Evolutionary conservation across 1,140 invertebrate genomes (phyloP).

Genomic region (Muscidifurax raptorellus): DNA sequence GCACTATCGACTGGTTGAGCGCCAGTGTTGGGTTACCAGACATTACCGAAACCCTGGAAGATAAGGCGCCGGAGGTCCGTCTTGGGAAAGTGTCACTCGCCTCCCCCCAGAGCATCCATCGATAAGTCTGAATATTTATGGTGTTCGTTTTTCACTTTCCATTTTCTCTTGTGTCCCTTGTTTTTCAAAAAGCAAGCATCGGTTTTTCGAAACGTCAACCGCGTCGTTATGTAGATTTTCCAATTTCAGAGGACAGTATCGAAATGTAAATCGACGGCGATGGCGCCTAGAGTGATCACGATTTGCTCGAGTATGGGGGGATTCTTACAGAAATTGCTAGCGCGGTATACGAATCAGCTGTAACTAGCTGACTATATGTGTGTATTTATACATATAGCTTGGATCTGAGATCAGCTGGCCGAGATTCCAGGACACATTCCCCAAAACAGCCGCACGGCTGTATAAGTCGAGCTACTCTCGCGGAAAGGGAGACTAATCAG

Average conservation of each 20-base stretch:
- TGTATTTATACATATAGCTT: too few relatives aligned
- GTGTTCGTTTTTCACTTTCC: slow-evolving; percentile 27
- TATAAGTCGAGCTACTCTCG: background rate
- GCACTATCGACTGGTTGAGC: slow-evolving; percentile 24
- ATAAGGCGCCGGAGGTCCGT: slow-evolving; percentile 27
- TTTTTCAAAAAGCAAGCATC: background rate
- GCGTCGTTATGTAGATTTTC: background rate
- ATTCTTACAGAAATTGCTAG: slow-evolving; percentile 6
- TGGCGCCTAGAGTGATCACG: background rate
- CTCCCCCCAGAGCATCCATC: slow-evolving; percentile 22
- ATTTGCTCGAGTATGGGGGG: background rate
- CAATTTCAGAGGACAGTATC: background rate
- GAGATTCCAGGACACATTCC: slow-evolving; percentile 3
- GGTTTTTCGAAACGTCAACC: background rate
- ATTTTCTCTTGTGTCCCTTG: background rate
- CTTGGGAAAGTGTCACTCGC: slow-evolving; percentile 29
- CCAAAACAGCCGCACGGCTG: background rate
- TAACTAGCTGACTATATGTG: background rate
- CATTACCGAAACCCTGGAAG: slow-evolving; percentile 38
- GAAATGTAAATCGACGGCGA: background rate
- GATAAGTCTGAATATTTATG: slow-evolving; percentile 44
- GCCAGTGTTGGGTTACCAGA: slow-evolving; percentile 39
- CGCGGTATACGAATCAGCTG: background rate
- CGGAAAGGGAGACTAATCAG: slow-evolving; percentile 34
- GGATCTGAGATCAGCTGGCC: background rate